Evolutionary conservation across 2,888 invertebrate species (phyloP).

Genomic region (Schizaphis graminum): DNA sequence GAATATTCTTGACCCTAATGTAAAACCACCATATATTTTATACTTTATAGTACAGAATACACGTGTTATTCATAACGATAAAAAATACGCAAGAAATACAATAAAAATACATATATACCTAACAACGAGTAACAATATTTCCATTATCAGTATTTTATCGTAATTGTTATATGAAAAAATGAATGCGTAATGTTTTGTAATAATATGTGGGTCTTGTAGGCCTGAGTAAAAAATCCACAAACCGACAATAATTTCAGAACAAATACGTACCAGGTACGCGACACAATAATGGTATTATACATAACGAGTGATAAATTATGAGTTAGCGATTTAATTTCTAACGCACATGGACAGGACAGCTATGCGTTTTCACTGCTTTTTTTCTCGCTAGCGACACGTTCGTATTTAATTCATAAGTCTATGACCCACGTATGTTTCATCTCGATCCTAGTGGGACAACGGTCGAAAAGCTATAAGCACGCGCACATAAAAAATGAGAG

Average conservation of each 20-base stretch:
- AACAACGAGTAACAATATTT: neutral
- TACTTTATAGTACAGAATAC: neutral
- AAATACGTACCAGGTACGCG: constrained; percentile 10
- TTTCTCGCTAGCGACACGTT: neutral
- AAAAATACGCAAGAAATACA: neutral
- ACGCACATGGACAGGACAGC: neutral
- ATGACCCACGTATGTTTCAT: neutral
- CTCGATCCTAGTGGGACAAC: neutral
- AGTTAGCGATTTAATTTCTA: neutral
- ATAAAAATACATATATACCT: neutral
- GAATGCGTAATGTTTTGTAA: neutral
- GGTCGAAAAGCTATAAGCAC: neutral
- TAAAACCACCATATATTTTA: neutral
- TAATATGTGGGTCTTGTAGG: neutral
- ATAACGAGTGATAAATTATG: neutral
- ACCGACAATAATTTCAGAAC: neutral
- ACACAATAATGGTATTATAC: neutral
- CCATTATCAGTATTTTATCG: neutral
- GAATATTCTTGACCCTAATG: neutral
- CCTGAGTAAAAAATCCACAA: neutral
- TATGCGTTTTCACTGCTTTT: neutral
- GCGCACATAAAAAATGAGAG: neutral
- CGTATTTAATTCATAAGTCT: neutral
- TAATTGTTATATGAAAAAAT: neutral
- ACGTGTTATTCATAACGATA: neutral